These are phyloP conservation scores for Chrysemys picta DNA, from an alignment of 2,113 vertebrate species.

Conservation along the genomic window DNA sequence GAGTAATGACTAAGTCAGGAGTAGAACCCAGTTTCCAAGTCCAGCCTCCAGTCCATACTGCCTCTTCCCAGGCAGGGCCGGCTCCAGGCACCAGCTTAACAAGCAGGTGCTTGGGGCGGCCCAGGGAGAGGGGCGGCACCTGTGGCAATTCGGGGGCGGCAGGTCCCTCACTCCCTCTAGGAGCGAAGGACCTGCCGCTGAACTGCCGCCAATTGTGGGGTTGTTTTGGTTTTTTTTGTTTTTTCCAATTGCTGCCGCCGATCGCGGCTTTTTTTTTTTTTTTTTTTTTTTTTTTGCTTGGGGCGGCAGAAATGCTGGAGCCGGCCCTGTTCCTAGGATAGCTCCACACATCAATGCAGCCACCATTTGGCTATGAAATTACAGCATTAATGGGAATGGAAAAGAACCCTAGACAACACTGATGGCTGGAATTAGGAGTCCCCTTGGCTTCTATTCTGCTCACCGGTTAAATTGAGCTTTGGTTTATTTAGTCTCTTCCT, in stretches of 20 bases:
- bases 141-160: too few species aligned
- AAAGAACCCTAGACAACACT: neutral
- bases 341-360: neutral
- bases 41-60: neutral
- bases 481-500: neutral
- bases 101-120: too few species aligned
- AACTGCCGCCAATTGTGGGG: too few species aligned
- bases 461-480: constrained; percentile 12
- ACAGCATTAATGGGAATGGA: neutral
- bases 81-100: too few species aligned
- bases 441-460: neutral
- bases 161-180: too few species aligned
- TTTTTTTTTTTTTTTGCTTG: too few species aligned
- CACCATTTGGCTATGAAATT: neutral
- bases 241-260: too few species aligned
- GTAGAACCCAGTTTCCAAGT: neutral
- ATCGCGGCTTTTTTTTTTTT: too few species aligned
- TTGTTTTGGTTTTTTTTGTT: too few species aligned
- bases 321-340: neutral
- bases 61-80: neutral
- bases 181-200: too few species aligned
- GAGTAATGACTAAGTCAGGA: neutral
- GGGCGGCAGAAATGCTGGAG: too few species aligned
- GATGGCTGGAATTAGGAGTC: neutral
- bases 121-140: too few species aligned